Evolutionary conservation across 2,888 invertebrate species (phyloP), one percentile per base, ranked within the genome.

Genomic region (Hipparchia semele): DNA sequence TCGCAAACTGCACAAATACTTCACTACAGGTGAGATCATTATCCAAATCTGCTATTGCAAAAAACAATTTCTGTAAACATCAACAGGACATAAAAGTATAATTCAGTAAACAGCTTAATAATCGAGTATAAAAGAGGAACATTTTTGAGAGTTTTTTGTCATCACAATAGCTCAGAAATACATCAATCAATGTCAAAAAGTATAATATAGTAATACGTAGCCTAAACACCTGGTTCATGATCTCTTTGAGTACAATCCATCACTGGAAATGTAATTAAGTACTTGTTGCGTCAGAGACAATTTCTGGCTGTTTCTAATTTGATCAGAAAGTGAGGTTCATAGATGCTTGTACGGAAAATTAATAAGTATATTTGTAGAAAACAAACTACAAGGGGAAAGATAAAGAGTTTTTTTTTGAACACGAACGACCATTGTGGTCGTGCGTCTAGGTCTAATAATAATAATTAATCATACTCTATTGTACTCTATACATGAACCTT

Each of bases 101-200:
- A 51, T 65, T 53, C 23, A 7, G 23, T 65, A 39, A 51, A 65
- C 62, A 62, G 13, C 46, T 62, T 62, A 46, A 12, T 53, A 51
- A 33, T 51, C 65, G 65, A 65, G 23, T 53, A 64, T 49, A 65
- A 13, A 51, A 23, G 9, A 51, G 53, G 53, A 51, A 65, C 33
- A 53, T 51, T 49, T 53, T 12, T 53, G 53, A 53, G 49, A 64
- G 23, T 61, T 33, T 58, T 62, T 59, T 62, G 39, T n/a, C 65
- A 51, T 10, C 39, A 58, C 61, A 69, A 71, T 73, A 73, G 65
- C 66, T 46, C 69, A 67, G 9, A 49, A 61, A 49, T 13, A 51
- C 70, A 75, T 75, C 70, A 68, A 75, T 75, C 75, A 71, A 68
- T 49, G 71, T 74, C 72, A 67, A 61, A 33, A 60, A 72, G 68